Evolutionary conservation across 1,140 invertebrate species (phyloP).

Genomic region (Hycleus cichorii): DNA sequence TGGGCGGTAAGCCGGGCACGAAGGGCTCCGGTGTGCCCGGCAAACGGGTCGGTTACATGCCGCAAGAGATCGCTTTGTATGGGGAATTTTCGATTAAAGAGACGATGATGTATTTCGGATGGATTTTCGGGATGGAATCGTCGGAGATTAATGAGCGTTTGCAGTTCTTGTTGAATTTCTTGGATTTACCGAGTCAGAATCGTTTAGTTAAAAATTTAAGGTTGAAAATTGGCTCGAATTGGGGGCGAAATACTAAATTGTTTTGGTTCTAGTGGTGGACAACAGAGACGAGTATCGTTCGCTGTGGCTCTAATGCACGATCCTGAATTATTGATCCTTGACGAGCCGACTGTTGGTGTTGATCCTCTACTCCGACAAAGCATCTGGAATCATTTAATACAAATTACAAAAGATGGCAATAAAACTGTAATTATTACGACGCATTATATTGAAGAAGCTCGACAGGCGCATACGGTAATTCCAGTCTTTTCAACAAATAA

Average conservation of each 20-base stretch:
- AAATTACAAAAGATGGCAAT: constrained; percentile 53
- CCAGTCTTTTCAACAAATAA: background rate
- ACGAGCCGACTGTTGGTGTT: constrained; percentile 87
- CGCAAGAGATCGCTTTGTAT: constrained; percentile 88
- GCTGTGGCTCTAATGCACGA: constrained; percentile 88
- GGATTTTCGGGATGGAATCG: constrained; percentile 85
- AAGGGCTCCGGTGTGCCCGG: constrained; percentile 78
- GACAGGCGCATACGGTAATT: constrained; percentile 62
- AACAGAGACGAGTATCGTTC: constrained; percentile 86
- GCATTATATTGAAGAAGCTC: constrained; percentile 71
- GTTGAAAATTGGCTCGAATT: constrained; percentile 11
- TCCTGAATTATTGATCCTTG: constrained; percentile 85
- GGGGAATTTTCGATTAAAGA: constrained; percentile 92
- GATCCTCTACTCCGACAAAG: constrained; percentile 63
- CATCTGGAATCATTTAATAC: constrained; percentile 66
- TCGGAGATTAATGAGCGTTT: constrained; percentile 71
- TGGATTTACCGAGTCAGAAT: constrained; percentile 78
- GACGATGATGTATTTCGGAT: constrained; percentile 95
- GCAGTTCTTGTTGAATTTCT: constrained; percentile 81
- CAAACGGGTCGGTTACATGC: constrained; percentile 76
- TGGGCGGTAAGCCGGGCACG: constrained; percentile 77
- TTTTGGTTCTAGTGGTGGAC: constrained; percentile 67
- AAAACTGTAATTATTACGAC: constrained; percentile 71
- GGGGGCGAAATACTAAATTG: no score
- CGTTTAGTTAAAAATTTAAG: constrained; percentile 73